phyloP scores from a whole-genome alignment of 2,888 invertebrate species.

The Aphodius granarius region DNA sequence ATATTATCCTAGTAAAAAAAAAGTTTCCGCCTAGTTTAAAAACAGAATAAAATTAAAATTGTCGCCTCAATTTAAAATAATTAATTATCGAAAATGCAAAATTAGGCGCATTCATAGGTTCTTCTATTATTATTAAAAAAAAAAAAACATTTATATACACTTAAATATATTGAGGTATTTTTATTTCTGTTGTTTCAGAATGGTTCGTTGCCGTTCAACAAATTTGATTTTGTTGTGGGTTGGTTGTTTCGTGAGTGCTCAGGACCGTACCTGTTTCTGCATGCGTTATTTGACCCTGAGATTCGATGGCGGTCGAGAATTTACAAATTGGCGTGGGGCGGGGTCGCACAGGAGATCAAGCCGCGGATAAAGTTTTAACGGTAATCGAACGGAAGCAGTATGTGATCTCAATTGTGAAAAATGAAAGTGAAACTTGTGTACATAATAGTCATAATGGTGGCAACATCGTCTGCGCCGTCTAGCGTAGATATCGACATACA shows the following conservation, averaged over 20 bases:
- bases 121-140: too few species aligned
- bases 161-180: neutral
- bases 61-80: too few species aligned
- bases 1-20: too few species aligned
- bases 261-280: conserved; percentile 85
- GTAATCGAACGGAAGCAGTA: neutral
- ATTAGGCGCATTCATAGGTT: neutral
- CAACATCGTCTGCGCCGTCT: neutral
- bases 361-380: conserved; percentile 69
- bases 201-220: conserved; percentile 90
- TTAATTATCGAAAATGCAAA: too few species aligned
- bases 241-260: conserved; percentile 94
- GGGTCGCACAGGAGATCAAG: conserved; percentile 86
- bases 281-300: conserved; percentile 83
- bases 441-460: neutral
- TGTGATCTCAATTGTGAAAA: neutral
- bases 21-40: too few species aligned
- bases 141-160: neutral
- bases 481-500: neutral
- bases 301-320: conserved; percentile 93
- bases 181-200: conserved; percentile 61
- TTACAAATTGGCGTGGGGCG: conserved; percentile 94
- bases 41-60: too few species aligned
- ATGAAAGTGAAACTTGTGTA: neutral
- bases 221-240: conserved; percentile 90